Evolutionary conservation across 1,140 invertebrate species (phyloP).

Genomic region (Matsumurasca onukii): DNA sequence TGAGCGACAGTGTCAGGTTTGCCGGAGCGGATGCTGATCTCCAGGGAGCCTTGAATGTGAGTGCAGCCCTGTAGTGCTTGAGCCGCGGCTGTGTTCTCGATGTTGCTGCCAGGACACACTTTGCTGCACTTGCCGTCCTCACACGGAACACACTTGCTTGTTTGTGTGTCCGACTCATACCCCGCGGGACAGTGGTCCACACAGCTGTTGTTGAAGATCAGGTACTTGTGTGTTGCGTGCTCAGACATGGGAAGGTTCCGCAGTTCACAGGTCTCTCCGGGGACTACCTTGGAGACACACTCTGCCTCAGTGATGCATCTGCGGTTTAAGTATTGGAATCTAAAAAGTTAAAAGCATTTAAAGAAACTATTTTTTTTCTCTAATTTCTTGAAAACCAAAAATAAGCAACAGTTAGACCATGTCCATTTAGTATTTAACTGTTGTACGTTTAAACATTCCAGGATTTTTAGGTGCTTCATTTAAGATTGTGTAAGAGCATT

Average conservation of each 20-base stretch:
- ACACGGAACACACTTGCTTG: conserved; percentile 19
- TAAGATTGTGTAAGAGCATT: no score
- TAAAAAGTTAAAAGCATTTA: no score
- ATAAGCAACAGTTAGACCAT: no score
- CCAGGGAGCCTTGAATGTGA: conserved; percentile 71
- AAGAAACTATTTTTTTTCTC: no score
- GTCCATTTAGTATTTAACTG: no score
- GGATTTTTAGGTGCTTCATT: no score
- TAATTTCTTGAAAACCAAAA: no score
- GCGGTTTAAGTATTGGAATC: conserved; percentile 59
- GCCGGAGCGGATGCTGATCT: conserved; percentile 72
- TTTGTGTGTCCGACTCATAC: conserved; percentile 46
- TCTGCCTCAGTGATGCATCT: conserved; percentile 73
- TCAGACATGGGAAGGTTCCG: background rate
- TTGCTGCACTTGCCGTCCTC: conserved; percentile 55
- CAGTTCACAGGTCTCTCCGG: background rate
- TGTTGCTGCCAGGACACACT: conserved; percentile 63
- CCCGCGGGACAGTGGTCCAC: conserved; percentile 72
- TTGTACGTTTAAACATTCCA: no score
- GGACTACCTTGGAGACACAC: conserved; percentile 61
- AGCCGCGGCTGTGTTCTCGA: conserved; percentile 73
- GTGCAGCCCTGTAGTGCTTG: conserved; percentile 82
- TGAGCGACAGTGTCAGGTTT: conserved; percentile 50
- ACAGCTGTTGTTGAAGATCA: conserved; percentile 63
- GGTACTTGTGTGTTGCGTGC: conserved; percentile 13